Evolutionary conservation across 2,113 vertebrate species (phyloP), one percentile per base, ranked within the genome.

Genomic region (Gambusia holbrooki): DNA sequence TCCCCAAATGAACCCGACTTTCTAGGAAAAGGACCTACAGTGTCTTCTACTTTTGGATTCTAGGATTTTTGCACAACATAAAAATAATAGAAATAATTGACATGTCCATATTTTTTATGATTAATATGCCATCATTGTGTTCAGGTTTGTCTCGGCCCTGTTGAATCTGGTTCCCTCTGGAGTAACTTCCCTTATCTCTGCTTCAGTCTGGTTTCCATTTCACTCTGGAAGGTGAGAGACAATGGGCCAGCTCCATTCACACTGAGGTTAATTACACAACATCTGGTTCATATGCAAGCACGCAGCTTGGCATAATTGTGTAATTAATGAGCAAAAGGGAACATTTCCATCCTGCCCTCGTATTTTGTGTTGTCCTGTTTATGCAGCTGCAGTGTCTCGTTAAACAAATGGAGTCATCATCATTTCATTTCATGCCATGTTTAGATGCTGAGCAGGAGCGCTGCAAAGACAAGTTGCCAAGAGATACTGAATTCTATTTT

Each of bases 201-300:
- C 74, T 69, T 74, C 48, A 13, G 84, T 72, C 69, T 25, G 76
- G 76, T 79, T 79, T 90, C 74, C 70, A 80, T 91, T 87, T 83
- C 80, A n/a, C 37, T 75, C 73, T 66, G 90, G 79, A 92, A 90
- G 84, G 86, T 87, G 88, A 90, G 71, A 90, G 71, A 92, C 88
- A 89, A 84, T 87, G 74, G 77, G 70, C 73, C 83, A 80, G 27
- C 67, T 84, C 80, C 87, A 80, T 89, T 84, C 84, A 83, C 79
- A 61, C 80, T 19, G 77, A 86, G 89, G 86, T 88, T 92, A 92
- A 92, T 92, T 89, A 84, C 83, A 84, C 84, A 88, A 92, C 93
- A 94, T 91, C 92, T 92, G 92, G 71, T 88, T 83, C 76, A 80
- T 69, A 79, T 79, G 67, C 72, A 28, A 66, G 78, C 83, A 60